phyloP scores from a whole-genome alignment of 2,888 invertebrate genomes.

The Ophioninae sp. region DNA sequence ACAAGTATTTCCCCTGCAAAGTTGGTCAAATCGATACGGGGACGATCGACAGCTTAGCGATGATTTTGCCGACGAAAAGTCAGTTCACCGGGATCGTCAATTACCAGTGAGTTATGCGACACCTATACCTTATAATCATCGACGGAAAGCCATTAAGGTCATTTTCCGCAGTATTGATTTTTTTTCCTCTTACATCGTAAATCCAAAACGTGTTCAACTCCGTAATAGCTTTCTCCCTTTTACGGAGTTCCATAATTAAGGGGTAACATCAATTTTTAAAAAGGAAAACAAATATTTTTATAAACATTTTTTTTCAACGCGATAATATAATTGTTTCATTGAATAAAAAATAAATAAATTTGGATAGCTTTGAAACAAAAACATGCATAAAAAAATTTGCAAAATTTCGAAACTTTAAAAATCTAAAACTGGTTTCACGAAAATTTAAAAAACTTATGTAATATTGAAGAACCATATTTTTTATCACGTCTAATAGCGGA shows the following conservation, averaged over 20 bases:
- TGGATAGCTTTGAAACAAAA: background rate
- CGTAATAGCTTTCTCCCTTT: too few relatives aligned
- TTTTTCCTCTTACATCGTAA: background rate
- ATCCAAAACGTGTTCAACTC: background rate
- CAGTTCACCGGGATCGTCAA: constrained; percentile 71
- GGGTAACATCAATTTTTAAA: too few relatives aligned
- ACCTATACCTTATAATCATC: background rate
- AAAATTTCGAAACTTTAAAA: too few relatives aligned
- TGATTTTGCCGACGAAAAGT: constrained; percentile 67
- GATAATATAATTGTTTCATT: too few relatives aligned
- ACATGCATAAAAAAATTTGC: background rate
- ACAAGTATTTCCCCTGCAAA: constrained; percentile 66
- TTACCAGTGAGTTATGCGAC: constrained; percentile 67
- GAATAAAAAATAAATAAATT: too few relatives aligned
- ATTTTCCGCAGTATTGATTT: background rate
- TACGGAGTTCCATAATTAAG: too few relatives aligned
- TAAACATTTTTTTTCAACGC: too few relatives aligned
- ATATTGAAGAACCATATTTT: too few relatives aligned
- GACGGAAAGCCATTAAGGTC: background rate
- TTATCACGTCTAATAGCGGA: too few relatives aligned
- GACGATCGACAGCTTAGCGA: constrained; percentile 68
- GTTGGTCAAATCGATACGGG: constrained; percentile 67
- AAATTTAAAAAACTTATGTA: too few relatives aligned
- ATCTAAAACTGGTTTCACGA: too few relatives aligned
- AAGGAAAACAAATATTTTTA: too few relatives aligned